Evolutionary conservation across 2,888 invertebrate genomes (phyloP).

Genomic region (Noctua comes): DNA sequence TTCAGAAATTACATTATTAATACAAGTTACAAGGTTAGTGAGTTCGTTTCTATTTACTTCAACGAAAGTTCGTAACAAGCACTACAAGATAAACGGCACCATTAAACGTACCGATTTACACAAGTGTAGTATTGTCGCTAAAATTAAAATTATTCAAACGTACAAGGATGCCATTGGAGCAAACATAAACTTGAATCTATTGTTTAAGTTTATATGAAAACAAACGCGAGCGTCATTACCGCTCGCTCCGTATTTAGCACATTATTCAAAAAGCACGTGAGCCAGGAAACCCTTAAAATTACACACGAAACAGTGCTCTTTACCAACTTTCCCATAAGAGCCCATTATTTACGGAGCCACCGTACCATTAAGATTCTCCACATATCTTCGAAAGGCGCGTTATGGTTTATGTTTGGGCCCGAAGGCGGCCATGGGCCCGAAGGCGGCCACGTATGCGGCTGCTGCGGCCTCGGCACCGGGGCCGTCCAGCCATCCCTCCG

Average conservation of each 20-base stretch:
- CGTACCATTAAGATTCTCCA: slow-evolving; percentile 90
- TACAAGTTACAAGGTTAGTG: slow-evolving; percentile 49
- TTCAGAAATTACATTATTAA: slow-evolving; percentile 32
- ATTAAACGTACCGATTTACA: slow-evolving; percentile 52
- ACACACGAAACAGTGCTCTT: slow-evolving; percentile 90
- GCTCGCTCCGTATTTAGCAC: slow-evolving; percentile 82
- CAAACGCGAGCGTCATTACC: slow-evolving; percentile 81
- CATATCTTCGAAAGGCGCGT: slow-evolving; percentile 90
- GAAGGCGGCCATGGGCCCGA: no score
- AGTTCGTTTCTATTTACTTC: slow-evolving; percentile 36
- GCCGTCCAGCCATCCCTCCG: no score
- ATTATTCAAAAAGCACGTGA: slow-evolving; percentile 89
- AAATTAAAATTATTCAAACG: slow-evolving; percentile 62
- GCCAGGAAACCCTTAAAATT: slow-evolving; percentile 88
- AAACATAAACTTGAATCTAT: slow-evolving; percentile 65
- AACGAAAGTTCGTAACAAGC: slow-evolving; percentile 42
- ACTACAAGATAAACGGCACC: slow-evolving; percentile 51
- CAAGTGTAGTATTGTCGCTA: slow-evolving; percentile 50
- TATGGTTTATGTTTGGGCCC: no score
- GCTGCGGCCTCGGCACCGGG: no score
- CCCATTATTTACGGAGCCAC: slow-evolving; percentile 90
- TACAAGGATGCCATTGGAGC: slow-evolving; percentile 52
- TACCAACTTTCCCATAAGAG: slow-evolving; percentile 90
- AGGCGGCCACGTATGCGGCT: no score
- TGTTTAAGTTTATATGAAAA: slow-evolving; percentile 78